Evolutionary conservation across 2,797 vertebrate genomes (phyloP), one percentile per base, ranked within the genome.

Genomic region (Propithecus perrieri): DNA sequence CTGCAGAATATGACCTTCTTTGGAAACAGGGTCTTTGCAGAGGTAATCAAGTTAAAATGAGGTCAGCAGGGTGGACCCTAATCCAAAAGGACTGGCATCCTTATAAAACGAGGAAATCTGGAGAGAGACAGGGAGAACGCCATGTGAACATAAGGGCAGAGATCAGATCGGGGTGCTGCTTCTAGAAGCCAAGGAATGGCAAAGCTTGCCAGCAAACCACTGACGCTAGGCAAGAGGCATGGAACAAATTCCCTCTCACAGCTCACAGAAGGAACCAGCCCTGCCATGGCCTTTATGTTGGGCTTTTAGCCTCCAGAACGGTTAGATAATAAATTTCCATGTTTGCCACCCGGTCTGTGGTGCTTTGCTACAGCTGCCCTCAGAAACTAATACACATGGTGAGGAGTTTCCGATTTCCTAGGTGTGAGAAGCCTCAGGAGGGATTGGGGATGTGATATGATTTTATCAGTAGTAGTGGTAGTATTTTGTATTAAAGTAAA

Each of bases 131-230:
- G 43, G 43, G 72, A 75, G 43, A 75, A 18, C 2, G 15, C 43
- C 43, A 20, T 1, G 9, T 20, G 72, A 48, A 75, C 28, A 48
- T 75, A 30, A 48, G 72, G 72, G 17, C 43, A 46, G 72, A 75
- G 4, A 20, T 12, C 0, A 0, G 43, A 20, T 12, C 0, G 0
- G 43, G 28, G 8, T 30, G 43, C 18, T 48, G 72, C 43, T 46
- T 33, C 43, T 48, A 48, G 72, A 48, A 75, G 9, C 72, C 4
- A 2, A 18, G 43, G 28, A 48, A 48, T 75, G 72, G 28, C 43
- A 74, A 46, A 4, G 43, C 46, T 48, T 75, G 28, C 5, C 43
- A 48, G 28, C 17, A 33, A 75, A 75, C 72, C 43, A 33, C 43
- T 17, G 43, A 75, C 17, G 9, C 72, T 30, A 33, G 72, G 72